Conservation (phyloP, 2,888 invertebrate genomes). For the Lepidocyrtoides sp. region DNA sequence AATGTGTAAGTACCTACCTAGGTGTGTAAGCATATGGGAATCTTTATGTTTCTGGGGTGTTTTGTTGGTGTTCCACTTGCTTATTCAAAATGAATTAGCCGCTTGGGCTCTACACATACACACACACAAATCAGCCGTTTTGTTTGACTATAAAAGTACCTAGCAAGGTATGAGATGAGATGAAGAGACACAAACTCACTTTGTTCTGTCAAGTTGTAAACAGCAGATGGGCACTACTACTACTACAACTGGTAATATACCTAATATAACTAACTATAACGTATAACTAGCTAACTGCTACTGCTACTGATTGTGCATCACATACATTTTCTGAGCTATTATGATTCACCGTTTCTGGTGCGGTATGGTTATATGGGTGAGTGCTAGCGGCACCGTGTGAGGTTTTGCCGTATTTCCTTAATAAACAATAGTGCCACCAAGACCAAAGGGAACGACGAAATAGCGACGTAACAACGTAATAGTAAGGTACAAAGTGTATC, state of each 20-base stretch:
- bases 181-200: too few relatives aligned
- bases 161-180: too few relatives aligned
- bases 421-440: slow-evolving; percentile 10
- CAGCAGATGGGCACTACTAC: not conserved
- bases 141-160: not conserved
- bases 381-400: slow-evolving; percentile 28
- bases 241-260: too few relatives aligned
- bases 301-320: not conserved
- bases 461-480: slow-evolving; percentile 23
- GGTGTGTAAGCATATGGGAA: too few relatives aligned
- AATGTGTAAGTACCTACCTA: too few relatives aligned
- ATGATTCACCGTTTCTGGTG: not conserved
- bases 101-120: slow-evolving; percentile 7
- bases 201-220: not conserved
- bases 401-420: slow-evolving; percentile 40
- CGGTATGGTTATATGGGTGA: not conserved
- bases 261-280: too few relatives aligned
- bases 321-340: not conserved
- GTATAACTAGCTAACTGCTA: too few relatives aligned
- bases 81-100: slow-evolving; percentile 6
- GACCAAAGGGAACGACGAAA: not conserved
- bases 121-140: slow-evolving; percentile 8
- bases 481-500: slow-evolving; percentile 51
- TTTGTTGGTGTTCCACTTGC: too few relatives aligned
- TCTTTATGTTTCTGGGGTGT: too few relatives aligned